phyloP scores from a whole-genome alignment of 1,140 invertebrate genomes.

The Camponotus vicinus region DNA sequence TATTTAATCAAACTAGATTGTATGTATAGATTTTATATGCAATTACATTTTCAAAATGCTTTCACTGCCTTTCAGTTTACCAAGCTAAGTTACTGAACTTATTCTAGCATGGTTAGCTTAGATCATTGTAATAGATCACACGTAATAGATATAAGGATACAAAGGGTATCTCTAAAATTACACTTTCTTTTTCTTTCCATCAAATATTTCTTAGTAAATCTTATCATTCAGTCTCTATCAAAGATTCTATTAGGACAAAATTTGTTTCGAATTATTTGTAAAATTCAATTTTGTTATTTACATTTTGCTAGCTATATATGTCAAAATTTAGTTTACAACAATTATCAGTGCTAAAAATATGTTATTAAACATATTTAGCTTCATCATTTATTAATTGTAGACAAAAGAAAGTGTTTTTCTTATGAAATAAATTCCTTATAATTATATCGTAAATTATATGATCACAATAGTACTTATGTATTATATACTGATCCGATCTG shows the following conservation, averaged over 20 bases:
- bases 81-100: background rate
- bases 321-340: background rate
- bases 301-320: background rate
- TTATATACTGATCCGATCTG: background rate
- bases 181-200: background rate
- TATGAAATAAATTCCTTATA: background rate
- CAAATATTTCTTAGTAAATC: background rate
- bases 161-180: background rate
- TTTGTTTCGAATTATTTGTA: background rate
- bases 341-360: background rate
- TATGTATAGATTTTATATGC: background rate
- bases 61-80: background rate
- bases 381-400: conserved; percentile 5
- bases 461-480: conserved; percentile 25
- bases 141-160: background rate
- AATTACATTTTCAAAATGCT: background rate
- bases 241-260: background rate
- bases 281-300: conserved; percentile 20
- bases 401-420: background rate
- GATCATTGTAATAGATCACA: background rate
- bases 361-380: background rate
- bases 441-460: conserved; percentile 25
- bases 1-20: background rate
- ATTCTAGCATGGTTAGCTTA: conserved; percentile 17
- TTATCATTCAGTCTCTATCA: background rate